These are phyloP conservation scores for Notarius quadriscutis DNA, from an alignment of 2,113 vertebrate genomes.

Conservation along the genomic window DNA sequence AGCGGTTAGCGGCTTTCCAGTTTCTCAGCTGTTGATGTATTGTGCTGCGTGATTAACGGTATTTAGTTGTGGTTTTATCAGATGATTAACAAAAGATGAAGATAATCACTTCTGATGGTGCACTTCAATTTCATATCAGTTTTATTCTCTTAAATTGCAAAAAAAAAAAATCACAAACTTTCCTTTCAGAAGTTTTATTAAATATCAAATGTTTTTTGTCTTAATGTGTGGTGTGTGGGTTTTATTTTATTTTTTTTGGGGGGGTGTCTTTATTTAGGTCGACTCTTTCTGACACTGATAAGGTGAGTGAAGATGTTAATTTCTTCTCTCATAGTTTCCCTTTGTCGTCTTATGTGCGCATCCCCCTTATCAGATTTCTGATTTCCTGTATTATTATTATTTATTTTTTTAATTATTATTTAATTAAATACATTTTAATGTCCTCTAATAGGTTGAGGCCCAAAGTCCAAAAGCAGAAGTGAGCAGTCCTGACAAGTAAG, in stretches of 20 bases:
- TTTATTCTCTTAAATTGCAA: not conserved
- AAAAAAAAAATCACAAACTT: not conserved
- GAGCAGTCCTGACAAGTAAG: conserved; percentile 13
- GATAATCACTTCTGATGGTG: not conserved
- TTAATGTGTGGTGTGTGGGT: not conserved
- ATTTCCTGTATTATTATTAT: not conserved
- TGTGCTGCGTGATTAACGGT: not conserved
- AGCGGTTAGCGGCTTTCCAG: not conserved
- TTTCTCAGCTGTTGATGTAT: not conserved
- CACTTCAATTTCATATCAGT: not conserved
- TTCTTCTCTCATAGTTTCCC: not conserved
- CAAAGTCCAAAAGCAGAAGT: not conserved
- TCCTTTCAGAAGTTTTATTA: not conserved
- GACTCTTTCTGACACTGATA: not conserved
- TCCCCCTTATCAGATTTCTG: too few species aligned
- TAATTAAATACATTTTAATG: not conserved
- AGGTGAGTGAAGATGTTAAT: conserved; percentile 15
- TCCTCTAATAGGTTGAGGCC: not conserved
- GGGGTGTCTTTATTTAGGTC: conserved; percentile 24
- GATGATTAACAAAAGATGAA: not conserved
- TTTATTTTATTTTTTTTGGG: not conserved
- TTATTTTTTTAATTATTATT: not conserved
- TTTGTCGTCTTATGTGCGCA: not conserved
- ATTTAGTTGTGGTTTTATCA: not conserved
- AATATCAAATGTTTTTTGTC: not conserved